A percentile compares a stretch with the other conserved stretches of the same genome.
These are phyloP conservation scores for Anorthoa munda DNA, from an alignment of 2,888 invertebrate species.

Conservation along the genomic window DNA sequence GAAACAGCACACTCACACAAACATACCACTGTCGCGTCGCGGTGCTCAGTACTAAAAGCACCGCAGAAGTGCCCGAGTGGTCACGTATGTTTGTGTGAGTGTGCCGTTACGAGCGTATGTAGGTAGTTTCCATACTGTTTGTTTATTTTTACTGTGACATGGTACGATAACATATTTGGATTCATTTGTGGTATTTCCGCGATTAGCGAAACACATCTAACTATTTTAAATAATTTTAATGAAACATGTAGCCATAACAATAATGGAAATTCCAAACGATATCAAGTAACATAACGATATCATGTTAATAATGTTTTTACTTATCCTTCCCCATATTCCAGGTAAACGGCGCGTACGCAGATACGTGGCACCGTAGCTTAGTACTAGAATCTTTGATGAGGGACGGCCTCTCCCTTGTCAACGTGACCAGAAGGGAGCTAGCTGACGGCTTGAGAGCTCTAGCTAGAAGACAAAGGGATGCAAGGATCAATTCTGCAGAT, in stretches of 20 bases:
- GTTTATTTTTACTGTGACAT: no score
- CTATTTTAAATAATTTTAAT: conserved; percentile 4
- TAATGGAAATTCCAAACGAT: neutral
- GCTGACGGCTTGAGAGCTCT: conserved; percentile 88
- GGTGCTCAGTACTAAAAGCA: no score
- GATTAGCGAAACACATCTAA: neutral
- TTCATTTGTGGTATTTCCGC: neutral
- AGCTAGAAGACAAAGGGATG: conserved; percentile 84
- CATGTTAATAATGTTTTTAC: neutral
- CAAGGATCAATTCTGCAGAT: conserved; percentile 80
- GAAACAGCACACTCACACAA: no score
- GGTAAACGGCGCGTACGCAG: conserved; percentile 92
- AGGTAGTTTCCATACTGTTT: no score
- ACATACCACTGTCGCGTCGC: no score
- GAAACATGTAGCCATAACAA: neutral
- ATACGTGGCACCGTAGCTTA: conserved; percentile 91
- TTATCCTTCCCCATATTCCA: conserved; percentile 65
- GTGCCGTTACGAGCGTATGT: no score
- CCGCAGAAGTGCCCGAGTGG: no score
- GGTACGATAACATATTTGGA: conserved; percentile 5
- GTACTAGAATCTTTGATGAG: conserved; percentile 87
- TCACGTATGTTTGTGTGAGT: no score
- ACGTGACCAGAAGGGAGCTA: conserved; percentile 89
- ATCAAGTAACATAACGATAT: neutral
- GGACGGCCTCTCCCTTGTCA: conserved; percentile 88